Base-by-base conservation (phyloP, 2,797 vertebrate genomes). In the Alauda arvensis region DNA sequence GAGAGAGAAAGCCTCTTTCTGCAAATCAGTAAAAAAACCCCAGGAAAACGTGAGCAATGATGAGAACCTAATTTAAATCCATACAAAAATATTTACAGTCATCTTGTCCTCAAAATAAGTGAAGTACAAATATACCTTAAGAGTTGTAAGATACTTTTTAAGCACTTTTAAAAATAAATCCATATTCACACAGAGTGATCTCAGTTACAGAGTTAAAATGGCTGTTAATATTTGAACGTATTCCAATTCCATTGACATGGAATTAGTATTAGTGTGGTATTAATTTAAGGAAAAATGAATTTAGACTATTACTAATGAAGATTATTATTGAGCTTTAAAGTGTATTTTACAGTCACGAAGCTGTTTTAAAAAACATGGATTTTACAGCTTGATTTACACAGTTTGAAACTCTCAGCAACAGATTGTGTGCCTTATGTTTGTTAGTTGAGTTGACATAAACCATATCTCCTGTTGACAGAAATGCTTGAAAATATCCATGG, bases 381-480 rank as follows among this genome's bases (percentile, higher is more conserved):
- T 75, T 81, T 81, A 69, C 56, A 75, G 43, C 33, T 57, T 65
- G 70, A 59, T 76, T 76, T 87, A 79, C 63, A 59, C 81, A 85
- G 68, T 75, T 77, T 95, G 75, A 83, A 81, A 90, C 60, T 81
- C 85, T 86, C 53, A 34, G 78, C 88, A 95, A 89, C 77, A 93
- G 83, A 91, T 90, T 70, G 83, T 61, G 39, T 91, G 91, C 90
- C 96, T 95, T 94, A 91, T 85, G 92, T 95, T 96, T 96, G 90
- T 93, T 76, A 87, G 80, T 40, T 77, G 39, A 95, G 87, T 81
- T 94, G 93, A 95, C 83, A 89, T 87, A 95, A 96, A 93, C 66
- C 95, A 81, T 83, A 92, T 94, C 75, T 88, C 65, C 70, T 61
- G 77, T 85, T 95, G 91, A 95, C 68, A 82, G 85, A 93, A 78